phyloP scores from a whole-genome alignment of 2,888 invertebrate species.

The Acanthosepion esculentum region DNA sequence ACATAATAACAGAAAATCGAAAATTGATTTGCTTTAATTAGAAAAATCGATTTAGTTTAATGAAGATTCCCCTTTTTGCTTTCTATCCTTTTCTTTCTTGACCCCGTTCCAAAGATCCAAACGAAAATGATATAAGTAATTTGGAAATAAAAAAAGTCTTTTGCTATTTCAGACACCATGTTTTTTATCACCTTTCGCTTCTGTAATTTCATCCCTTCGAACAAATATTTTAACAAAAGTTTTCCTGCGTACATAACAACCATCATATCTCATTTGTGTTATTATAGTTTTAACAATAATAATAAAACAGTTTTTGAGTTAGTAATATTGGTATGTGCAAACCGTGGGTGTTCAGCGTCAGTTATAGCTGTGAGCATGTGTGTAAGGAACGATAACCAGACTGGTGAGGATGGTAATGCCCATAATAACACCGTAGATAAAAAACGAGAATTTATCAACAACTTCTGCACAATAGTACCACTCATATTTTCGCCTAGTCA shows the following conservation, averaged over 20 bases:
- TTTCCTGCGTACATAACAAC: neutral
- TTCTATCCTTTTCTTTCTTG: neutral
- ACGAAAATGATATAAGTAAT: neutral
- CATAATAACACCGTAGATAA: conserved; percentile 65
- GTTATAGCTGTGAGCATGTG: conserved; percentile 24
- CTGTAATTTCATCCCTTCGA: neutral
- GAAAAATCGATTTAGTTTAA: neutral
- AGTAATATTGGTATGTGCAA: too few species aligned
- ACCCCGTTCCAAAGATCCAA: neutral
- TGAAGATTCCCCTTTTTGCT: neutral
- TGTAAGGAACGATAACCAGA: conserved; percentile 58
- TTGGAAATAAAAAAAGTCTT: neutral
- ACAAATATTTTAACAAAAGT: neutral
- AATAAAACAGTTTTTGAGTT: neutral
- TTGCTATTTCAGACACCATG: neutral
- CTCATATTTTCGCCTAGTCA: conserved; percentile 57
- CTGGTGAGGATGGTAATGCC: conserved; percentile 65
- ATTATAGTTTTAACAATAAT: neutral
- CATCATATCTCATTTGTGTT: neutral
- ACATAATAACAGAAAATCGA: neutral
- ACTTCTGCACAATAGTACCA: conserved; percentile 71
- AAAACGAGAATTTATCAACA: conserved; percentile 66
- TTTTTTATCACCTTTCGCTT: neutral
- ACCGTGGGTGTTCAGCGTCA: neutral
- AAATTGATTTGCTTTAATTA: neutral